A percentile compares a stretch with the other conserved stretches of the same genome.
phyloP scores from a whole-genome alignment of 1,140 invertebrate species.

The Delia radicum region DNA sequence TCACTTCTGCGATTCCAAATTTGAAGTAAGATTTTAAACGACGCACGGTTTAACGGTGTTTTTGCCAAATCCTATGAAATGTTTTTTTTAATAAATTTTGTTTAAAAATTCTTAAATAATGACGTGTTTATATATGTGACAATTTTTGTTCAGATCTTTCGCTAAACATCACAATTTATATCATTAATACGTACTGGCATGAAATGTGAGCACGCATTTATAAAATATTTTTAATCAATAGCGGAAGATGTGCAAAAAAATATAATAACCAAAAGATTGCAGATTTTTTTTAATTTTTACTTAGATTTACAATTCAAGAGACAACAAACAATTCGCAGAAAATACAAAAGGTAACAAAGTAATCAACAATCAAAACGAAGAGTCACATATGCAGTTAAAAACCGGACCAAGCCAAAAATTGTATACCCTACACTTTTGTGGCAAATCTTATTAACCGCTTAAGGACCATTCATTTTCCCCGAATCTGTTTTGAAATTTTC shows the following conservation, averaged over 20 bases:
- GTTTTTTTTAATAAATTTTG: too few species aligned
- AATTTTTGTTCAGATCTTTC: not conserved
- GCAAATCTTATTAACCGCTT: too few species aligned
- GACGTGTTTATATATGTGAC: not conserved
- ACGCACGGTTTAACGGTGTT: too few species aligned
- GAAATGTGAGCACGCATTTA: slow-evolving; percentile 4
- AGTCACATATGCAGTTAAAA: not conserved
- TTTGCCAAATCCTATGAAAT: too few species aligned
- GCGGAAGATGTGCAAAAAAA: not conserved
- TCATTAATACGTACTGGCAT: slow-evolving; percentile 11
- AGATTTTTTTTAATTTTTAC: not conserved
- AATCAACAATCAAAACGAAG: slow-evolving; percentile 13
- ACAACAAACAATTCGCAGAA: not conserved
- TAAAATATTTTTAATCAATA: slow-evolving; percentile 13
- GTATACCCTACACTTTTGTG: too few species aligned
- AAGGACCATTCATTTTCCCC: too few species aligned
- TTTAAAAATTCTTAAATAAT: not conserved
- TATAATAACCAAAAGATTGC: not conserved
- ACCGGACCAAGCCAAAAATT: too few species aligned
- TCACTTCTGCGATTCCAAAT: too few species aligned
- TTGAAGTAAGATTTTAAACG: too few species aligned
- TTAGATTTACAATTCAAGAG: slow-evolving; percentile 1
- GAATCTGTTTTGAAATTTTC: too few species aligned
- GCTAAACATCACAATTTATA: not conserved
- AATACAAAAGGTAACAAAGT: slow-evolving; percentile 7